phyloP scores from a whole-genome alignment of 1,140 invertebrate genomes.

The Leptinotarsa defecta region DNA sequence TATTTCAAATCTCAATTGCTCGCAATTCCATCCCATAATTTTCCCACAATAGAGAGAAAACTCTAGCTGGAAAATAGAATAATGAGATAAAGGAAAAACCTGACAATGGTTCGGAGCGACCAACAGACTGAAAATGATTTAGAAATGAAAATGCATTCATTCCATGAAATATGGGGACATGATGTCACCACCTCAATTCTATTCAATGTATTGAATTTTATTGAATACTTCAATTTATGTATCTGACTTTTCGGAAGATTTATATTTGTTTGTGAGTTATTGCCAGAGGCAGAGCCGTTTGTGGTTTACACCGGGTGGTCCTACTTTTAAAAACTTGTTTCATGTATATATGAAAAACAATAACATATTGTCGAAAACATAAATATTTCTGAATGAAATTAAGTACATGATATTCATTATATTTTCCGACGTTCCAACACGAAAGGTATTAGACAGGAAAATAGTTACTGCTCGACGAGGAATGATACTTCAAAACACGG shows the following conservation, averaged over 20 bases:
- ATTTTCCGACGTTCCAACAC: too few species aligned
- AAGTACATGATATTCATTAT: too few species aligned
- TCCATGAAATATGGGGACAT: conserved; percentile 38
- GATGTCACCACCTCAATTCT: conserved; percentile 40
- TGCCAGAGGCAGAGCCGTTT: conserved; percentile 1
- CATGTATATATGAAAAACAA: too few species aligned
- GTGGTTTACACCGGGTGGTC: neutral
- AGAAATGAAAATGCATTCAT: conserved; percentile 41
- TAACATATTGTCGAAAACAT: too few species aligned
- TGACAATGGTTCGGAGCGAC: conserved; percentile 33
- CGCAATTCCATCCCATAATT: conserved; percentile 9
- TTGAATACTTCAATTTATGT: conserved; percentile 39
- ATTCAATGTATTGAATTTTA: conserved; percentile 44
- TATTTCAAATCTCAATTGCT: conserved; percentile 9
- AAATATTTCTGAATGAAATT: too few species aligned
- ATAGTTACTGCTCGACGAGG: too few species aligned
- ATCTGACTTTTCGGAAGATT: conserved; percentile 38
- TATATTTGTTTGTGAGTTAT: conserved; percentile 40
- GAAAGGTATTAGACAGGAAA: too few species aligned
- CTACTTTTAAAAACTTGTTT: neutral
- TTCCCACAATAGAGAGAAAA: conserved; percentile 10
- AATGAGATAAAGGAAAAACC: conserved; percentile 36
- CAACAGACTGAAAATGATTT: conserved; percentile 45
- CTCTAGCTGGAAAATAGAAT: conserved; percentile 20
- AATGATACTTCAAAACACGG: too few species aligned